Evolutionary conservation across 2,797 vertebrate genomes (phyloP), one percentile per base, ranked within the genome.

Genomic region (Emys orbicularis): DNA sequence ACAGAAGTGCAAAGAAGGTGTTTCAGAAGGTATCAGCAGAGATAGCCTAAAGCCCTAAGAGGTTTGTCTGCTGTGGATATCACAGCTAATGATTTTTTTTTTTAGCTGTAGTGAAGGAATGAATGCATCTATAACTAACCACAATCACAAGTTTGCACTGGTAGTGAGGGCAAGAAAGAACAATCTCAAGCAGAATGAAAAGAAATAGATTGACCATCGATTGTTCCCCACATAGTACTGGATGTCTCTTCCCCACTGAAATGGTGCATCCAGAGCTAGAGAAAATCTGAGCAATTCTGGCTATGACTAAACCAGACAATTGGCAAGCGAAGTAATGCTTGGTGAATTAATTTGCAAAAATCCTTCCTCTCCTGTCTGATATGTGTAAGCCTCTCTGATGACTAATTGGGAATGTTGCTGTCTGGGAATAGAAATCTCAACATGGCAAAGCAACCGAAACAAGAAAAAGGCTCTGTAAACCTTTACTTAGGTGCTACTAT

Each of bases 61-160:
- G 95, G 95, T 94, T 97, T 97, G 96, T 97, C 96, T 97, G 96
- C 87, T 96, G 96, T 90, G 96, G 95, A 94, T 96, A 96, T 95
- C 94, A 79, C 87, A 88, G 94, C 95, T 96, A 96, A 96, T 96
- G 89, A 97, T 94, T 68, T 96, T 96, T 53, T 53, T 97, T 97
- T 97, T 93, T 59, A 74, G 27, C 0, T 91, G 93, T 95, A 83
- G 94, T 34, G 94, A 97, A 95, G 94, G 95, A 93, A 97, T 87
- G 93, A 94, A 95, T 94, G 95, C 94, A 97, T 86, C 81, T 95
- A 93, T 1, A 89, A 92, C 94, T 95, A 94, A 87, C 77, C 84
- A 74, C 18, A 89, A 96, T 97, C 77, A 82, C 87, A 94, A 92
- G 82, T 95, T 93, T 95, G 41, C 54, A 90, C 87, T 93, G 72